phyloP scores from a whole-genome alignment of 2,888 invertebrate species.

The Noctua pronuba region DNA sequence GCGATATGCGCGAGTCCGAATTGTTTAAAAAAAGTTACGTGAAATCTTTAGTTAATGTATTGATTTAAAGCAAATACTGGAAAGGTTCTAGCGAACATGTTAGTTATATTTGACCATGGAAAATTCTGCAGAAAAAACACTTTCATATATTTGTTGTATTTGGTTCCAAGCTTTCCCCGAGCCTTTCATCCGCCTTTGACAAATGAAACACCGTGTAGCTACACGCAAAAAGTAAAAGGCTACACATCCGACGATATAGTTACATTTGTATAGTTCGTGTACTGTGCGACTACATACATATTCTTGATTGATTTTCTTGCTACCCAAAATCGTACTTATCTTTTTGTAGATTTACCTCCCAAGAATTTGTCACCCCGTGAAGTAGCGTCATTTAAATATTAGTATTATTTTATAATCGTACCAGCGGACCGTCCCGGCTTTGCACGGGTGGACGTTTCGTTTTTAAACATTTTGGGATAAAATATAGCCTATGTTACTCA shows the following conservation, averaged over 20 bases:
- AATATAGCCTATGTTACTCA: too few relatives aligned
- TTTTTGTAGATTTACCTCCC: too few relatives aligned
- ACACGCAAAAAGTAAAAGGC: neutral
- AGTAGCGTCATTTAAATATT: neutral
- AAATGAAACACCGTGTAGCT: constrained; percentile 16
- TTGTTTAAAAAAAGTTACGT: neutral
- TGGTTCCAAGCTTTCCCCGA: neutral
- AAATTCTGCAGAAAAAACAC: neutral
- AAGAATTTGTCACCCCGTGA: neutral
- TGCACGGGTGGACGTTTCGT: too few relatives aligned
- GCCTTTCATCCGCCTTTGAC: constrained; percentile 13
- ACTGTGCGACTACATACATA: neutral
- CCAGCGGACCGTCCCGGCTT: too few relatives aligned
- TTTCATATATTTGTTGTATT: constrained; percentile 19
- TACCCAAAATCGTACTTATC: neutral
- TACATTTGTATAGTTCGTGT: neutral
- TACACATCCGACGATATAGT: neutral
- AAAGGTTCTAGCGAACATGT: neutral
- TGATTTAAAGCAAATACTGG: neutral
- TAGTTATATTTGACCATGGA: neutral
- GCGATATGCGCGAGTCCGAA: too few relatives aligned
- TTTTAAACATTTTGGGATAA: too few relatives aligned
- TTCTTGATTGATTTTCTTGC: neutral
- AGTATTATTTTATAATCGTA: too few relatives aligned
- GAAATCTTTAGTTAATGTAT: too few relatives aligned